Base-by-base conservation (phyloP, 2,888 invertebrate species). In the Reticulitermes lucifugus region DNA sequence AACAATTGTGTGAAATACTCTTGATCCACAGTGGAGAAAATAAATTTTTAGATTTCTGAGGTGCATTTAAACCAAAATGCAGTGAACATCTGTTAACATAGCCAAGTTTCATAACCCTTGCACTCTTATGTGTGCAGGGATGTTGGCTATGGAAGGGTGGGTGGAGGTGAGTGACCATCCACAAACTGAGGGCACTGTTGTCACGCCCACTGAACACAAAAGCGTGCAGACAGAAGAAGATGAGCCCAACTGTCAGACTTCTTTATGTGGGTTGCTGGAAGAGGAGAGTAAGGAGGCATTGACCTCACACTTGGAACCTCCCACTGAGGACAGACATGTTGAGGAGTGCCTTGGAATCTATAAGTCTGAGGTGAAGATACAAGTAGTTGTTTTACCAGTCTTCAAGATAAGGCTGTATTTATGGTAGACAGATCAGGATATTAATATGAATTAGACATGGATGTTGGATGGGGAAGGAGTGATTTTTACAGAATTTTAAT, bases 301-400 rank as follows among this genome's bases (percentile, higher is more conserved):
- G 46, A 12, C 46, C 46, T 9, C 12, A 46, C 4, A 41, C 75
- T 29, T 75, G 4, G 35, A 46, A 9, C 65, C 25, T n/a, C 65
- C 65, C 25, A 65, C 65, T 25, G 79, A 79, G 18, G 41, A 59
- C 35, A 22, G 89, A 90, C 83, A 88, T 46, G 70, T 96, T 88
- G 94, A 94, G 2, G 96, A 96, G 89, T 97, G 96, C 89, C 90
- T 96, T 6, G 93, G 94, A 84, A 94, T 97, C 88, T 94, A 96
- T 88, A 94, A 95, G 88, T 94, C 95, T 0, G 94, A 95, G 89
- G 94, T 91, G 87, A 89, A 88, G 85, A 41, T 71, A 51, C 18
- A 18, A 4, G 14, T 18, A 14, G 55, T 55, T 18, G 12, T 14
- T 55, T 18, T 12, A 18, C 14, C 55, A 55, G 55, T 18, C 18